Percentiles rank a stretch among this genome's conserved stretches.
Evolutionary conservation across 2,797 vertebrate genomes (phyloP).

Genomic region (Tenualosa thibaudeaui): DNA sequence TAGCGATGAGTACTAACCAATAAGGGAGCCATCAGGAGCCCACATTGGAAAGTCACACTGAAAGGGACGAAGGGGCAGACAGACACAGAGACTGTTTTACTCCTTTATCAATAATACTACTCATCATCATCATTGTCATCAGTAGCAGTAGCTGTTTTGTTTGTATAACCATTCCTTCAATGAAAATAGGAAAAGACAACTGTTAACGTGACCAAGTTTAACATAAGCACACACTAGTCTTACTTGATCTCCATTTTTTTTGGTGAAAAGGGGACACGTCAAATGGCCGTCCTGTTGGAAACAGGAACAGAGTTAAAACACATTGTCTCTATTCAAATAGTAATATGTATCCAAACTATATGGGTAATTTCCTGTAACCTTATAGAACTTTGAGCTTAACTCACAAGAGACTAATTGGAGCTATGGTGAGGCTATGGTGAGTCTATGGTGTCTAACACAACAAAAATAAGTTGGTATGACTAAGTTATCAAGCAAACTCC

Average conservation of each 20-base stretch:
- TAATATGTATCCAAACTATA: no score
- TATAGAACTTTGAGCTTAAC: no score
- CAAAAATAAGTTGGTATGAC: no score
- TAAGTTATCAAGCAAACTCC: no score
- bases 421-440: no score
- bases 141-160: no score
- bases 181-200: background rate
- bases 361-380: no score
- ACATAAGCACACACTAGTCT: background rate
- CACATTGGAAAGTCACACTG: constrained; percentile 34
- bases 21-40: constrained; percentile 14
- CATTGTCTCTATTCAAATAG: no score
- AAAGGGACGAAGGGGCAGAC: constrained; percentile 47
- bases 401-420: no score
- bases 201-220: background rate
- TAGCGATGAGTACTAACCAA: background rate
- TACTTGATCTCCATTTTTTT: background rate
- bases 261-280: background rate
- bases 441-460: no score
- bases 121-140: no score
- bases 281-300: background rate
- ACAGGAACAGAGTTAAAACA: background rate
- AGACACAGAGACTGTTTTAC: constrained; percentile 15
- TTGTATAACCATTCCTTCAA: no score
- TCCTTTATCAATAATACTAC: background rate